phyloP scores from a whole-genome alignment of 2,797 vertebrate species.

The Cynodonichthys magdalenae region DNA sequence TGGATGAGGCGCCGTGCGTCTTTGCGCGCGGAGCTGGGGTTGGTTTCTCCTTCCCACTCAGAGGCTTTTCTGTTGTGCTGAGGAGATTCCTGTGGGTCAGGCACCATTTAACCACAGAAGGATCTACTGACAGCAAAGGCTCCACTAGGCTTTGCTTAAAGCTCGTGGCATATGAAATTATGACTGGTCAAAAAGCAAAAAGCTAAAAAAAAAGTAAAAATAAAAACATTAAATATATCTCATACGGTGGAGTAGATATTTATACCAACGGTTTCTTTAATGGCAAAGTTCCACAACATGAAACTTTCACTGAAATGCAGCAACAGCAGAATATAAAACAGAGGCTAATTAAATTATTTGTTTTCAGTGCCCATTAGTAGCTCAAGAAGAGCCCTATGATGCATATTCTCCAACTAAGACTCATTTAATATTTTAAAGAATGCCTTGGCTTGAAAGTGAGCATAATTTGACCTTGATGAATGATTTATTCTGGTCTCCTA shows the following conservation, averaged over 20 bases:
- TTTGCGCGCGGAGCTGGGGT: slow-evolving; percentile 55
- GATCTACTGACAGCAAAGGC: slow-evolving; percentile 43
- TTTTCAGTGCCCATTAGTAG: slow-evolving; percentile 28
- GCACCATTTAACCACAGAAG: slow-evolving; percentile 68
- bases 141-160: slow-evolving; percentile 27
- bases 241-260: neutral
- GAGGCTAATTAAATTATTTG: slow-evolving; percentile 26
- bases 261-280: neutral
- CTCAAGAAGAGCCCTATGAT: slow-evolving; percentile 8
- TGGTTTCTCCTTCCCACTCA: slow-evolving; percentile 57
- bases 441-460: slow-evolving; percentile 30
- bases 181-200: slow-evolving; percentile 1
- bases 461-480: slow-evolving; percentile 51
- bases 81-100: slow-evolving; percentile 74
- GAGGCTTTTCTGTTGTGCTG: slow-evolving; percentile 65
- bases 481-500: slow-evolving; percentile 38
- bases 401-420: slow-evolving; percentile 22
- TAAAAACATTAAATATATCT: neutral
- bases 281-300: neutral
- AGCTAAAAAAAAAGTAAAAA: neutral
- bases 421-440: slow-evolving; percentile 43
- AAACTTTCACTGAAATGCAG: slow-evolving; percentile 1
- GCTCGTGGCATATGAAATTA: slow-evolving; percentile 13
- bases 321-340: slow-evolving; percentile 9
- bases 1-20: slow-evolving; percentile 73